Evolutionary conservation across 1,140 invertebrate genomes (phyloP), one percentile per base, ranked within the genome.

Genomic region (Drosophila virilis): DNA sequence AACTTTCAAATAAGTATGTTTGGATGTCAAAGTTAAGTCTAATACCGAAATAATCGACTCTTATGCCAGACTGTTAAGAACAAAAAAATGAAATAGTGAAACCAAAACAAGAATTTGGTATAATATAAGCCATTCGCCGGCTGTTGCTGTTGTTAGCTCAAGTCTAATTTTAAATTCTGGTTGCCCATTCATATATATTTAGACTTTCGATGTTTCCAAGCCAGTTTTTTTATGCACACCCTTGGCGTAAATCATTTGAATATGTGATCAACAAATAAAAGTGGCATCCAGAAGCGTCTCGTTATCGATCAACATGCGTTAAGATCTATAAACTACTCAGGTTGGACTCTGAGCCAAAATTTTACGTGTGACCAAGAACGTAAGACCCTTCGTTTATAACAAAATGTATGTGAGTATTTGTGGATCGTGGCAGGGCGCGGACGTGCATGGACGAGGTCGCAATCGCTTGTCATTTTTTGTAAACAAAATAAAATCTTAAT

Each of bases 381-480:
- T 8, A 60, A 65, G 58, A 57, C 60, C 52, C 69, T 57, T 61
- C 46, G 13, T 15, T 15, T 32, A 43, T 35, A 28, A 33, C 45
- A 43, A 10, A 38, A 12, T 38, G 28, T 59, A n/a, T 45, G 12
- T 15, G 9, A 3, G 22, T 42, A 35, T 61, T 32, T 50, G 28
- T 68, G 42, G 46, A 15, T 42, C 13, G 52, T 71, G 40, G n/a
- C 50, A 58, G 72, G 54, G 60, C 80, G 73, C 80, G 73, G 76
- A 80, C 80, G 77, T 77, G 77, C 51, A 77, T 77, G 51, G 70
- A 64, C 59, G 64, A 80, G 78, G 79, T 61, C 62, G 54, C 42
- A 28, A 64, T 64, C 33, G 38, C 52, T 64, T 65, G 67, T 59
- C 45, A 64, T 76, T 70, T 52, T 67, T 61, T 66, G 71, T 61